These are phyloP conservation scores for Calosoma granatense DNA, from an alignment of 1,140 invertebrate species.

Conservation along the genomic window DNA sequence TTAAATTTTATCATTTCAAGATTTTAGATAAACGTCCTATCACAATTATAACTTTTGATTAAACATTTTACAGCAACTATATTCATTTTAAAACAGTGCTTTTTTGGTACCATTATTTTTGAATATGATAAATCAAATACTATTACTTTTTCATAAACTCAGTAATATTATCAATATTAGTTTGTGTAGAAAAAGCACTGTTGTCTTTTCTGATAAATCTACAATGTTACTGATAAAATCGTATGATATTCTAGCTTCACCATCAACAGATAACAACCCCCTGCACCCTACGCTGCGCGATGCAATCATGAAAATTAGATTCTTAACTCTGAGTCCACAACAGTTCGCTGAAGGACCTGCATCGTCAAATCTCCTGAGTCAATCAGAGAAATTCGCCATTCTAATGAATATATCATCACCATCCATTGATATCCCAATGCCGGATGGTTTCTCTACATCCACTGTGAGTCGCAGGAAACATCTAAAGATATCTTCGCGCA, in stretches of 20 bases:
- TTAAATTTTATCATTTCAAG: too few species aligned
- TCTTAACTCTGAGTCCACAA: conserved; percentile 63
- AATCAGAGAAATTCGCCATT: conserved; percentile 63
- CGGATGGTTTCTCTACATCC: conserved; percentile 51
- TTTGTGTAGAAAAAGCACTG: too few species aligned
- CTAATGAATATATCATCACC: conserved; percentile 69
- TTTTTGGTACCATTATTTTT: too few species aligned
- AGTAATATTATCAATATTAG: too few species aligned
- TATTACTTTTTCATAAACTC: too few species aligned
- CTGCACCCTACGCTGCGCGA: conserved; percentile 39
- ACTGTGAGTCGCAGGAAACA: conserved; percentile 27
- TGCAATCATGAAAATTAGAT: conserved; percentile 57
- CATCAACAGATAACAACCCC: conserved; percentile 31
- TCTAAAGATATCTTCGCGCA: not conserved
- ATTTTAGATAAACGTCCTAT: too few species aligned
- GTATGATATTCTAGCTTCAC: conserved; percentile 31
- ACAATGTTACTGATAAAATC: too few species aligned
- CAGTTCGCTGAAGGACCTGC: conserved; percentile 73
- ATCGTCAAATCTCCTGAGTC: conserved; percentile 54
- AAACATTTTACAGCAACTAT: too few species aligned
- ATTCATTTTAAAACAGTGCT: too few species aligned
- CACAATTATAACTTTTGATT: too few species aligned
- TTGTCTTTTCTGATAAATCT: too few species aligned
- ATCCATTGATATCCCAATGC: conserved; percentile 51
- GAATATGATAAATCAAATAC: too few species aligned